Evolutionary conservation across 1,140 invertebrate genomes (phyloP).

Genomic region (Branchinecta lynchi): DNA sequence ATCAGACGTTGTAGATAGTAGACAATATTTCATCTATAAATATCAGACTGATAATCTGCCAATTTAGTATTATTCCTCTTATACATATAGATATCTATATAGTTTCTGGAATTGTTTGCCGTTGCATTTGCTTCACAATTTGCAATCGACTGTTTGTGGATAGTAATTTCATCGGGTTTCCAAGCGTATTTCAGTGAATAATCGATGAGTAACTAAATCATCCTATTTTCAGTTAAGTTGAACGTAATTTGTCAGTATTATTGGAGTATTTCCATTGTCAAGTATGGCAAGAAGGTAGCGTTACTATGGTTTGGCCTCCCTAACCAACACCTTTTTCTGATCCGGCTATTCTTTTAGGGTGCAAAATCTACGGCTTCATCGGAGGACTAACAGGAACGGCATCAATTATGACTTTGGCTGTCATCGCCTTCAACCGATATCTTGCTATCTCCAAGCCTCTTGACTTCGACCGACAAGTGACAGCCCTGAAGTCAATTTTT

Average conservation of each 20-base stretch:
- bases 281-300: not conserved
- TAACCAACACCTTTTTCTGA: conserved; percentile 14
- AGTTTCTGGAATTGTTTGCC: too few species aligned
- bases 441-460: conserved; percentile 52
- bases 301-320: not conserved
- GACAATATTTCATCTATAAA: too few species aligned
- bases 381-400: conserved; percentile 52
- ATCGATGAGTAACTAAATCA: too few species aligned
- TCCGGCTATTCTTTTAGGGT: conserved; percentile 36
- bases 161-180: too few species aligned
- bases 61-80: too few species aligned
- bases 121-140: too few species aligned
- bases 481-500: conserved; percentile 41
- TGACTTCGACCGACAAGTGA: conserved; percentile 42
- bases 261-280: conserved; percentile 16
- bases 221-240: too few species aligned
- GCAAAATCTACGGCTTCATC: conserved; percentile 50
- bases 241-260: conserved; percentile 15
- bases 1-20: too few species aligned
- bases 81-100: too few species aligned
- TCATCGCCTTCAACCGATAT: conserved; percentile 52
- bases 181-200: too few species aligned
- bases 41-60: too few species aligned
- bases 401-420: conserved; percentile 49
- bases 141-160: too few species aligned